These are phyloP conservation scores for Narcine bancroftii DNA, from an alignment of 2,113 vertebrate species.

Conservation along the genomic window DNA sequence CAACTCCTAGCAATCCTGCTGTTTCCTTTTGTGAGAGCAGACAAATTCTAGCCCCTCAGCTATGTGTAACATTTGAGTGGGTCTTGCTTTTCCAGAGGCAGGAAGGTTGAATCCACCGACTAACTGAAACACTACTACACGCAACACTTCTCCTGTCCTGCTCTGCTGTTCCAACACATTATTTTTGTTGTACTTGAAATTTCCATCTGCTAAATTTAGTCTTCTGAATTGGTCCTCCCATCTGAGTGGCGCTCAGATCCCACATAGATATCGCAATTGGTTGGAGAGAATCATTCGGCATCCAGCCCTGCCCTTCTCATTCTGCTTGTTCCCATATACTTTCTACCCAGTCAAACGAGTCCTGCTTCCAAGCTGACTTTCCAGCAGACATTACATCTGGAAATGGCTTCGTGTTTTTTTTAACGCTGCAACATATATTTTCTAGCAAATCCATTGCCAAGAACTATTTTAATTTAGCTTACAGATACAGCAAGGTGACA, in stretches of 20 bases:
- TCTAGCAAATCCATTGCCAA: neutral
- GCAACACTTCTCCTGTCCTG: neutral
- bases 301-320: neutral
- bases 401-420: neutral
- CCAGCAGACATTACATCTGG: neutral
- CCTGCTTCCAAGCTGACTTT: neutral
- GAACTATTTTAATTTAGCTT: no score
- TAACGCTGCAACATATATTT: neutral
- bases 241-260: neutral
- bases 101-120: no score
- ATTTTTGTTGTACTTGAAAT: neutral
- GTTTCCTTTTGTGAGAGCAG: neutral
- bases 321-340: neutral
- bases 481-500: no score
- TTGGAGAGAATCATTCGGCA: neutral
- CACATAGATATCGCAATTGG: neutral
- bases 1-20: neutral
- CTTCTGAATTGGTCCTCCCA: neutral
- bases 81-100: neutral
- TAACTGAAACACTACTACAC: neutral
- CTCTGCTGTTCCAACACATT: neutral
- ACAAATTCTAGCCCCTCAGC: neutral
- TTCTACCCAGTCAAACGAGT: neutral
- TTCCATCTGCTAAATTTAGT: neutral
- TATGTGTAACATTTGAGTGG: neutral